Base-by-base conservation (phyloP, 2,113 vertebrate species). In the Stigmatopora argus region DNA sequence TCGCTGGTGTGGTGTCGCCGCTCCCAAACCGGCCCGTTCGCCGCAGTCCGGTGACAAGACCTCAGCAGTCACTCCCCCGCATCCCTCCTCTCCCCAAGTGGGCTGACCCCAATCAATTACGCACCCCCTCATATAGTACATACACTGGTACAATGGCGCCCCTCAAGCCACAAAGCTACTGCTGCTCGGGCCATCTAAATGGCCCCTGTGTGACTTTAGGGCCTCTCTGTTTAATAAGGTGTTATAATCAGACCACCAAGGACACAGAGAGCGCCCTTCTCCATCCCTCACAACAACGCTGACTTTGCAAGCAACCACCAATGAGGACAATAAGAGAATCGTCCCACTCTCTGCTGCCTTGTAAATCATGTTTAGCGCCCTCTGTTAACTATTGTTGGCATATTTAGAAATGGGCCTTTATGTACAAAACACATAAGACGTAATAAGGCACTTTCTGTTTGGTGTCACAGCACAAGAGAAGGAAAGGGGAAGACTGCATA, bases 201-300 rank as follows among this genome's bases (percentile, higher is more conserved):
- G 88, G 86, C 86, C 87, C 76, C 82, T 80, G 74, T 78, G 83
- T 84, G 86, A 86, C 84, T 89, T 87, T 78, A 85, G 83, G 87
- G 86, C 83, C 86, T 85, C 82, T 88, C 72, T 80, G 87, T 78
- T 87, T 88, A 89, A 88, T 88, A 87, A 88, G 85, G 88, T 88
- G 84, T 85, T 87, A 87, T 85, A 88, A 89, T 85, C 81, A 89
- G 89, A 89, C 89, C 89, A 90, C 88, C 89, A 86, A 89, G 85
- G 77, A 80, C 83, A 72, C 55, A 61, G 66, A 80, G 83, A 79
- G 78, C 74, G 64, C 61, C 58, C 26, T 77, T 71, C 72, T 77
- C 67, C 78, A 83, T 82, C 72, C 73, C 62, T 81, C 75, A 84
- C 69, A 41, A 60, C 58, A 44, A 58, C 62, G 64, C 74, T 64